Evolutionary conservation across 2,888 invertebrate species (phyloP), one percentile per base, ranked within the genome.

Genomic region (Actias luna): DNA sequence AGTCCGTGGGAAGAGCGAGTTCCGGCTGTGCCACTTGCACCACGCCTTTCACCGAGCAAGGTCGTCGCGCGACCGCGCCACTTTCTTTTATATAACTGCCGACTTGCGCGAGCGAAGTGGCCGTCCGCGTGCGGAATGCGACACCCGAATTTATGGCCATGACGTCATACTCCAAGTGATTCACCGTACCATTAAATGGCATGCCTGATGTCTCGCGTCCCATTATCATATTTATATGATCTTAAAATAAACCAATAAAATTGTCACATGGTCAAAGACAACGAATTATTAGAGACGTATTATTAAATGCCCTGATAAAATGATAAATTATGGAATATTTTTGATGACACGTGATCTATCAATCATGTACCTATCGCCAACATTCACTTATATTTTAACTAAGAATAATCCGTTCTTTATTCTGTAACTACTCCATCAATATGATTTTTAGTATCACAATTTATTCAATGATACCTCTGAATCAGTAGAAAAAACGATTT

Each of bases 31-130:
- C 90, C 82, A 91, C 88, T 90, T 90, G 87, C 83, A 78, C 79
- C 84, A 79, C 85, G 86, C 92, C 92, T 92, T 92, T 92, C 91
- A 91, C 91, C 90, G 83, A 78, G 82, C 84, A 90, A 92, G 92
- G 92, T 92, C 92, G 92, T 77, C 72, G 74, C 85, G 86, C 87
- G 90, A 85, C 89, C 90, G 88, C 82, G 88, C 89, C 85, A 92
- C 92, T 92, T 92, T 92, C 92, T 90, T 92, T 89, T 88, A 90
- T 88, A 88, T 88, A 89, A 87, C 88, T 82, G 80, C 77, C 59
- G 46, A 52, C 52, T 72, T 74, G 77, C 72, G 75, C 72, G 70
- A 74, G 78, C 39, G 39, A n/a, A 74, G 78, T n/a, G n/a, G n/a
- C n/a, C 81, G 81, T 76, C 69, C 63, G 69, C 71, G 67, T 68